phyloP scores from a whole-genome alignment of 1,140 invertebrate species.

The Pseudomyrmex sp. region DNA sequence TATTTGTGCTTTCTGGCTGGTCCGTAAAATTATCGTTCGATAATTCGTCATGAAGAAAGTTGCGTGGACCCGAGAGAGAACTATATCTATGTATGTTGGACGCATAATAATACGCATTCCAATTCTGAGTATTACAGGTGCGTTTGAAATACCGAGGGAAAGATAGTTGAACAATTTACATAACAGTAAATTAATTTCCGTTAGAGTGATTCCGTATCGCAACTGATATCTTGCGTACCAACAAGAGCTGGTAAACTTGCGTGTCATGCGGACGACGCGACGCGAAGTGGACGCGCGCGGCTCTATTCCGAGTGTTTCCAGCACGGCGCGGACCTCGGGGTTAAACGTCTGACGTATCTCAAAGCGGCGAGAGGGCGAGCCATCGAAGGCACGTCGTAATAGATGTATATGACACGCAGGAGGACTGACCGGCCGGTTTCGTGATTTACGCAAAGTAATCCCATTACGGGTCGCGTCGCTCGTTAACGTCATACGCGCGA shows the following conservation, averaged over 20 bases:
- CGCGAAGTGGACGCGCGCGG: neutral
- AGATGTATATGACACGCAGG: constrained; percentile 53
- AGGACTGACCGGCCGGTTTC: constrained; percentile 56
- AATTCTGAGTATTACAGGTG: too few species aligned
- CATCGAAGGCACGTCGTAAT: constrained; percentile 67
- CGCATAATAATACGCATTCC: too few species aligned
- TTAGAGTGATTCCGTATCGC: neutral
- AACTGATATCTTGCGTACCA: constrained; percentile 2
- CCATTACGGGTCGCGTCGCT: constrained; percentile 74
- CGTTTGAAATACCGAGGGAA: neutral
- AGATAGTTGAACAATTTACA: neutral
- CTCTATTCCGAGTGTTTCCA: constrained; percentile 60
- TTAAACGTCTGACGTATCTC: constrained; percentile 78
- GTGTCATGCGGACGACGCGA: neutral
- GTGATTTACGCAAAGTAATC: constrained; percentile 79
- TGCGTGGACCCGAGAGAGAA: too few species aligned
- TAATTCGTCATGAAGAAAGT: neutral
- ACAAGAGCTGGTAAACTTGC: neutral
- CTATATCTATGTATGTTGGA: too few species aligned
- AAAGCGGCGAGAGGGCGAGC: constrained; percentile 55
- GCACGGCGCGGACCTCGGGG: constrained; percentile 65
- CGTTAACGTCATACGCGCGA: constrained; percentile 71
- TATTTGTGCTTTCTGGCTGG: constrained; percentile 35
- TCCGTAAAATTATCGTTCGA: constrained; percentile 40
- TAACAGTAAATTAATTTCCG: neutral